Percentiles rank a stretch among this genome's conserved stretches.
phyloP scores from a whole-genome alignment of 2,888 invertebrate genomes.

The Alsophila aescularia region DNA sequence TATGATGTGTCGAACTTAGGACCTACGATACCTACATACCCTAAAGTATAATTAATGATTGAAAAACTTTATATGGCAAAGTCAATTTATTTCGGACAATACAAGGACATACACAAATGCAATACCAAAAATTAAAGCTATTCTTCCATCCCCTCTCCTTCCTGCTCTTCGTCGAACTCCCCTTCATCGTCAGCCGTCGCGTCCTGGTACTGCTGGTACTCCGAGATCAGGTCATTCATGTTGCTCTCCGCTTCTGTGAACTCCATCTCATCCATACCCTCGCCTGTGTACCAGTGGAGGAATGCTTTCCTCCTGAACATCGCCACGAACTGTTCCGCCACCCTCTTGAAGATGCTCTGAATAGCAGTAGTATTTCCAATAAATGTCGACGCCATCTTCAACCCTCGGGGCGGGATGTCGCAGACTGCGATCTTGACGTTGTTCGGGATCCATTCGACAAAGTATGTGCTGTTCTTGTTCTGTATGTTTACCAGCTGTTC shows the following conservation, averaged over 20 bases:
- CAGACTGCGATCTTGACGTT: slow-evolving; percentile 92
- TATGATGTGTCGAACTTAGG: too few relatives aligned
- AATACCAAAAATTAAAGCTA: slow-evolving; percentile 51
- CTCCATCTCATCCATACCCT: slow-evolving; percentile 97
- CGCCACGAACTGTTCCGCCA: slow-evolving; percentile 93
- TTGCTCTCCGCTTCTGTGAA: slow-evolving; percentile 96
- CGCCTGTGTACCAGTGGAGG: slow-evolving; percentile 98
- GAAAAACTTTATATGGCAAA: slow-evolving; percentile 15
- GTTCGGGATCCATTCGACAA: slow-evolving; percentile 92
- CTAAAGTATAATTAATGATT: not conserved
- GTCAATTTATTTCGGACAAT: slow-evolving; percentile 51
- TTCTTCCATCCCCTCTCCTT: slow-evolving; percentile 80
- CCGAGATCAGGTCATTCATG: slow-evolving; percentile 89
- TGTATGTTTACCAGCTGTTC: slow-evolving; percentile 91
- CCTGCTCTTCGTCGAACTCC: slow-evolving; percentile 82
- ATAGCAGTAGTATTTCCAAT: slow-evolving; percentile 94
- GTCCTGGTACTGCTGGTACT: slow-evolving; percentile 91
- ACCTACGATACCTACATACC: too few relatives aligned
- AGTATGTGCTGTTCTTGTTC: slow-evolving; percentile 91
- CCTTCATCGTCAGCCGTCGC: slow-evolving; percentile 84
- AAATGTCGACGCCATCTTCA: slow-evolving; percentile 95
- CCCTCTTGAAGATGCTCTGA: slow-evolving; percentile 93
- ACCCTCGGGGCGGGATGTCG: slow-evolving; percentile 89
- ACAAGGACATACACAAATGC: slow-evolving; percentile 48
- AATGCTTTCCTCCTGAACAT: slow-evolving; percentile 98